Evolutionary conservation across 2,113 vertebrate genomes (phyloP), one percentile per base, ranked within the genome.

Genomic region (Scartelaos histophorus): DNA sequence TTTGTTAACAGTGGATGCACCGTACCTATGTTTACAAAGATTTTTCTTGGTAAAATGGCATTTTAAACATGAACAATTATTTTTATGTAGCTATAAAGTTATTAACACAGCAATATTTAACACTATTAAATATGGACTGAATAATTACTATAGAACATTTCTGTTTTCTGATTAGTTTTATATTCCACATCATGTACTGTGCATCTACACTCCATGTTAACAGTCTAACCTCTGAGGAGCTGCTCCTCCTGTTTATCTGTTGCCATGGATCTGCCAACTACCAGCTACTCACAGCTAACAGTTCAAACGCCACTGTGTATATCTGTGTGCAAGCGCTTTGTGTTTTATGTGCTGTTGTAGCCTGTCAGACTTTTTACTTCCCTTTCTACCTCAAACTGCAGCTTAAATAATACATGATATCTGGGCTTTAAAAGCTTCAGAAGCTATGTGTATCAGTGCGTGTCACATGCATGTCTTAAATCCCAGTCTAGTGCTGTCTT

Each of bases 1-100:
- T 75, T 3, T 46, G 82, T 89, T 92, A 90, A 92, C 87, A 54
- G 76, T 83, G 89, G 82, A 91, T 84, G 74, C 82, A 86, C 87
- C 86, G 88, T 71, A 80, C 83, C 75, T 58, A 65, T 7, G 3
- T 24, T 25, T 25, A 54, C n/a, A 16, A 17, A 17, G 5, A 51
- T 51, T 51, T 51, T 51, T 51, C 5, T 51, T 3, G 16, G 38
- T 7, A 43, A 43, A 43, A 43, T 38, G 3, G 1, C 15, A 9
- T 53, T 53, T 5, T n/a, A n/a, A n/a, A 53, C 49, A 53, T 53
- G 47, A 49, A 49, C 11, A 49, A 9, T 43, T 43, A 43, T 43
- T 43, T 7, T 43, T 43, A 10, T 6, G 38, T 43, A 43, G 38
- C 7, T 43, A 47, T 51, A 16, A 7, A 19, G 0, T 16, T 5